Conservation (phyloP, 2,888 invertebrate genomes). For the Amblyjoppa proteus region DNA sequence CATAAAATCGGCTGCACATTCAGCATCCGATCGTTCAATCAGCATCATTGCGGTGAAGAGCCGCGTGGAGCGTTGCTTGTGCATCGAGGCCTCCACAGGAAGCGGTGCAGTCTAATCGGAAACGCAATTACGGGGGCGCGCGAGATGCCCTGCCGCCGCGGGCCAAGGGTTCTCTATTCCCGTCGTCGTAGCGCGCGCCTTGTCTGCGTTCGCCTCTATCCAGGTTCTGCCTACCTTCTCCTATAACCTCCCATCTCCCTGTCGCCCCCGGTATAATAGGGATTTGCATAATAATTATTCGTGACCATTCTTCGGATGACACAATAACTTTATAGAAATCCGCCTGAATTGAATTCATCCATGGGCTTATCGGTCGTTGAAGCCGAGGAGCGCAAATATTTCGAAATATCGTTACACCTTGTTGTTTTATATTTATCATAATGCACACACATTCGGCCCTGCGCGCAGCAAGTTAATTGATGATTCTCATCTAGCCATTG, state of each 20-base stretch:
- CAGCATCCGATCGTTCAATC: slow-evolving; percentile 45
- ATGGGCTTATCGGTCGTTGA: slow-evolving; percentile 14
- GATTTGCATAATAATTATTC: slow-evolving; percentile 67
- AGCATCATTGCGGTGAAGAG: slow-evolving; percentile 19
- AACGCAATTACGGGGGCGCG: slow-evolving; percentile 62
- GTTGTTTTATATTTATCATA: neutral
- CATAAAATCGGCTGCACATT: slow-evolving; percentile 18
- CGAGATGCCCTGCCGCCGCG: slow-evolving; percentile 41
- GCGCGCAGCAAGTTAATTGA: neutral
- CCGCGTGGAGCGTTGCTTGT: slow-evolving; percentile 13
- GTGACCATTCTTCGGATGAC: slow-evolving; percentile 62
- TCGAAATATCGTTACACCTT: slow-evolving; percentile 1
- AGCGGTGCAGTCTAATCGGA: slow-evolving; percentile 67
- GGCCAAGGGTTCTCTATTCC: slow-evolving; percentile 52
- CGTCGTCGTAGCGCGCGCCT: slow-evolving; percentile 46
- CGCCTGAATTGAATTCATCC: slow-evolving; percentile 53
- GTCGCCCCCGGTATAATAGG: slow-evolving; percentile 50
- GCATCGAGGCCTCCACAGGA: slow-evolving; percentile 40
- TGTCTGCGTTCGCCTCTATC: slow-evolving; percentile 40
- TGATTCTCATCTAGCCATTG: neutral
- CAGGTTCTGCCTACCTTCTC: slow-evolving; percentile 3
- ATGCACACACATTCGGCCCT: neutral
- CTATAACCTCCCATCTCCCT: slow-evolving; percentile 14
- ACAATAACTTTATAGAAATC: slow-evolving; percentile 65
- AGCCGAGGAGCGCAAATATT: slow-evolving; percentile 8